phyloP scores from a whole-genome alignment of 2,797 vertebrate genomes.

The Chelmon rostratus region DNA sequence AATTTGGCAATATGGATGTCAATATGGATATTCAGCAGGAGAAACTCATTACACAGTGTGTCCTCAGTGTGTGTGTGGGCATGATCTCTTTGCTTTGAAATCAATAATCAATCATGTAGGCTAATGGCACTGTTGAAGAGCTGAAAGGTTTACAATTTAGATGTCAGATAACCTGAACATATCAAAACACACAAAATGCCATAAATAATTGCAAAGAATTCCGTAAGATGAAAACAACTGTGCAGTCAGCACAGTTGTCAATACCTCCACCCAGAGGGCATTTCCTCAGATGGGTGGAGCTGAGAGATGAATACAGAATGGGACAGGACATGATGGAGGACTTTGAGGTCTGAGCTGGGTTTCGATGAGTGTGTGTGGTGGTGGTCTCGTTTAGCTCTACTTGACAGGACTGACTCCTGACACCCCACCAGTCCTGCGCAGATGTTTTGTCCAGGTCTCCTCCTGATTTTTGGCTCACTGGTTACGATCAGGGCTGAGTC shows the following conservation, averaged over 20 bases:
- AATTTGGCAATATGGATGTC: not conserved
- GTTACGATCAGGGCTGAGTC: conserved; percentile 9
- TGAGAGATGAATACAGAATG: conserved; percentile 35
- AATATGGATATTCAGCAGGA: not conserved
- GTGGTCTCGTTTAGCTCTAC: conserved; percentile 6
- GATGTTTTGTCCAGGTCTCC: conserved; percentile 10
- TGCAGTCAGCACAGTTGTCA: not conserved
- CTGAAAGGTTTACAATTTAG: not conserved
- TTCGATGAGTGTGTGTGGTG: conserved; percentile 22
- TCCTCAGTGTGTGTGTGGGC: not conserved
- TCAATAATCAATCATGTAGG: not conserved
- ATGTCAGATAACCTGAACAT: not conserved
- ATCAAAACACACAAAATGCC: not conserved
- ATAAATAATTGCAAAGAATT: not conserved
- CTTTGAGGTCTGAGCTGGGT: conserved; percentile 18
- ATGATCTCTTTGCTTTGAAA: not conserved
- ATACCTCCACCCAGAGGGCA: conserved; percentile 8
- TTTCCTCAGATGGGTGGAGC: not conserved
- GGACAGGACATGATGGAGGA: conserved; percentile 50
- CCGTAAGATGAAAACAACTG: not conserved
- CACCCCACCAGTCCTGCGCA: not conserved
- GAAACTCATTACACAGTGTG: not conserved
- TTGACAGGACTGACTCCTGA: not conserved
- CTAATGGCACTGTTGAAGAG: not conserved
- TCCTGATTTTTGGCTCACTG: not conserved